Percentiles rank a stretch among this genome's conserved stretches.
These are phyloP conservation scores for Andrena cerasifolii DNA, from an alignment of 1,140 invertebrate genomes.

Conservation along the genomic window DNA sequence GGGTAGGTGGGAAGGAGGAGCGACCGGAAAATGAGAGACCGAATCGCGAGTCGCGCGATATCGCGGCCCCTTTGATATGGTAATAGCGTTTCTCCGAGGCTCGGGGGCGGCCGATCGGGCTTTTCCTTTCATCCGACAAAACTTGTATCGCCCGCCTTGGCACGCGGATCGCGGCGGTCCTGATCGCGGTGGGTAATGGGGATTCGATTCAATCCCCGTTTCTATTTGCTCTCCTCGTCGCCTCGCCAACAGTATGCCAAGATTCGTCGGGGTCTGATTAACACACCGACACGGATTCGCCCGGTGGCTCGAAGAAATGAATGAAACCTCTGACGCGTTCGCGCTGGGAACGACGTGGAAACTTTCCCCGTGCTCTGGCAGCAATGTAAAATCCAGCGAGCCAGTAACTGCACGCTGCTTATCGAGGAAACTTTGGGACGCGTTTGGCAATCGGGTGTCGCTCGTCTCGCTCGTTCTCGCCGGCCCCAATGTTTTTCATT, in stretches of 20 bases:
- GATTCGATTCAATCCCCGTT: neutral
- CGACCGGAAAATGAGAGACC: neutral
- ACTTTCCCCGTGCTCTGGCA: neutral
- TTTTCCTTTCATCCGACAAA: constrained; percentile 24
- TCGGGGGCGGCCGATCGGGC: neutral
- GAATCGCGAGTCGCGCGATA: constrained; percentile 34
- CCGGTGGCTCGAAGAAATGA: neutral
- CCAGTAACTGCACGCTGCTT: no score
- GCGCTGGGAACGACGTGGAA: neutral
- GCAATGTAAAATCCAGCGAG: no score
- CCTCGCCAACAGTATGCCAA: no score
- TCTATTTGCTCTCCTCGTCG: neutral
- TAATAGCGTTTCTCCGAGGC: constrained; percentile 4
- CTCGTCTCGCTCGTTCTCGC: no score
- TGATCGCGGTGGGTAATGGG: no score
- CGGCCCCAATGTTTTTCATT: constrained; percentile 14
- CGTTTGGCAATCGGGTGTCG: no score
- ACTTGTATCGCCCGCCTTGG: neutral
- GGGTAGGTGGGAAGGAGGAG: neutral
- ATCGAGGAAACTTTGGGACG: no score
- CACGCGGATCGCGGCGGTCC: neutral
- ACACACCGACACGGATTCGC: constrained; percentile 22
- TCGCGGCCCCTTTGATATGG: constrained; percentile 25
- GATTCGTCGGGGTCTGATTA: constrained; percentile 32
- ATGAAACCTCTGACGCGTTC: constrained; percentile 3